These are phyloP conservation scores for Mactra quadrangularis DNA, from an alignment of 1,140 invertebrate species.

Conservation along the genomic window DNA sequence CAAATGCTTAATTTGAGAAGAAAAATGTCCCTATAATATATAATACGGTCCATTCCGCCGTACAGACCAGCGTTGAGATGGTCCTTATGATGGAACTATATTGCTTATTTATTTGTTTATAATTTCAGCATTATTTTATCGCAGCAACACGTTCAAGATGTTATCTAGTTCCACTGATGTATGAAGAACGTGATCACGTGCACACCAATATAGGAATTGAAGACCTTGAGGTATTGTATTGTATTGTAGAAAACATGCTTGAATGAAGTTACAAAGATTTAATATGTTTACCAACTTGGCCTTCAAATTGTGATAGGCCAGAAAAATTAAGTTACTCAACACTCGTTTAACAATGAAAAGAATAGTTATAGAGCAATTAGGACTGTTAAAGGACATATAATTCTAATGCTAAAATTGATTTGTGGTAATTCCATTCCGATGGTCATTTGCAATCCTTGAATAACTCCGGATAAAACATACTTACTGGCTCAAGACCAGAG, in stretches of 20 bases:
- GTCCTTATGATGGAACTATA: no score
- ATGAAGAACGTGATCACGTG: conserved; percentile 30
- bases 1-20: no score
- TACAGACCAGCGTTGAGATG: no score
- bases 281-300: not conserved
- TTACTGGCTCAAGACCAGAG: not conserved
- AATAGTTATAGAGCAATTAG: not conserved
- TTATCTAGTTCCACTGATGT: conserved; percentile 19
- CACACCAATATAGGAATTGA: conserved; percentile 32
- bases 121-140: conserved; percentile 33
- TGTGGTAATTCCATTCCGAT: no score
- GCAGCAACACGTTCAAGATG: conserved; percentile 20
- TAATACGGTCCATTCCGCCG: no score
- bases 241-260: not conserved
- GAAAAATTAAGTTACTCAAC: not conserved
- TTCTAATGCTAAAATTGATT: not conserved
- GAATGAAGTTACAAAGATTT: not conserved
- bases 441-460: no score
- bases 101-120: no score
- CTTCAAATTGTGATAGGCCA: not conserved
- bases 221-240: conserved; percentile 29
- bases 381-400: not conserved
- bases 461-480: no score
- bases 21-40: no score
- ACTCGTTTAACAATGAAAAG: not conserved